phyloP scores from a whole-genome alignment of 1,140 invertebrate genomes.

The Diprion similis region DNA sequence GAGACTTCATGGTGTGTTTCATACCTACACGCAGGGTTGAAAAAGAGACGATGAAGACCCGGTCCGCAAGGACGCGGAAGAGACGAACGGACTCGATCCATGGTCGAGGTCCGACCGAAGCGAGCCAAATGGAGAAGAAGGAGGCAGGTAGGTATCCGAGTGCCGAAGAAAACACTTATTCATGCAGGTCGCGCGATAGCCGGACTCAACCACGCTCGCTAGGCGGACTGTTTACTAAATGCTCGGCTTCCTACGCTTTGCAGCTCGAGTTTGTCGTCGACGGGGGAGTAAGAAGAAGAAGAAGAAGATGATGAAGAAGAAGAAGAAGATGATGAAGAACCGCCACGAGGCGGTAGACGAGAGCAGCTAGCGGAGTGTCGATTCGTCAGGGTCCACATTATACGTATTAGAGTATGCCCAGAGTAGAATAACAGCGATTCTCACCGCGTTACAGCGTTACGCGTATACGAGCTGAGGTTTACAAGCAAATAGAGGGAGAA shows the following conservation, averaged over 20 bases:
- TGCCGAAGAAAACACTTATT: conserved; percentile 28
- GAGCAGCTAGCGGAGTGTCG: conserved; percentile 6
- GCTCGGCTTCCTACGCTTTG: conserved; percentile 12
- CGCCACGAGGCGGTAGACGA: conserved; percentile 37
- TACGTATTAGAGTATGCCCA: no score
- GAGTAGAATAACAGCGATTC: no score
- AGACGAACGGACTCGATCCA: not conserved
- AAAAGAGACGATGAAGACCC: no score
- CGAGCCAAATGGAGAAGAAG: not conserved
- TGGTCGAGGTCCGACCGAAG: not conserved
- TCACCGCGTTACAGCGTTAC: conserved; percentile 28
- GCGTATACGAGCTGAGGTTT: conserved; percentile 43
- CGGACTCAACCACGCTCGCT: conserved; percentile 19
- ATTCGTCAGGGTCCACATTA: no score
- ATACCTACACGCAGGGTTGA: not conserved
- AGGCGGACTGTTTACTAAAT: conserved; percentile 37
- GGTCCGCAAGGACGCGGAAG: not conserved
- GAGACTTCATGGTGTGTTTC: not conserved
- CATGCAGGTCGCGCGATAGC: conserved; percentile 31
- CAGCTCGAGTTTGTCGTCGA: conserved; percentile 16
- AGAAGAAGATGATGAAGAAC: not conserved
- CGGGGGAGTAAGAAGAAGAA: conserved; percentile 12
- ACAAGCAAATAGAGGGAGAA: not conserved
- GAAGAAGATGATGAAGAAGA: not conserved
- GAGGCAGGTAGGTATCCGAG: not conserved